These are phyloP conservation scores for Tanypteryx hageni DNA, from an alignment of 2,888 invertebrate genomes.

Conservation along the genomic window DNA sequence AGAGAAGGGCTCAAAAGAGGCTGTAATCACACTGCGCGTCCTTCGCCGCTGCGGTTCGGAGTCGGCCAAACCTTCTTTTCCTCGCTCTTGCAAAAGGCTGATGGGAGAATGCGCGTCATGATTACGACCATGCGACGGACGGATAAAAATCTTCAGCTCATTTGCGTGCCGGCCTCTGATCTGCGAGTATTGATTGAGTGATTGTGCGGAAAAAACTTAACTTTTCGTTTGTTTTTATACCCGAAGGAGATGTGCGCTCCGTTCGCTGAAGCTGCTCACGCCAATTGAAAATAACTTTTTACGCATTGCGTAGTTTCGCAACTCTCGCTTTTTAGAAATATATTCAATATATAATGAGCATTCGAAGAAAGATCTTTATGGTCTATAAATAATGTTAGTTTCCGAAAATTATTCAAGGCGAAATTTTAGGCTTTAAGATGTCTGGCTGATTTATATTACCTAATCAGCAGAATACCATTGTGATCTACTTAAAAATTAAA, in stretches of 20 bases:
- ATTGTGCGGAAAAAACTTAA: neutral
- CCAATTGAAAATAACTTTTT: neutral
- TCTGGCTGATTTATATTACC: too few relatives aligned
- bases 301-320: neutral
- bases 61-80: neutral
- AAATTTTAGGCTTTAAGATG: too few relatives aligned
- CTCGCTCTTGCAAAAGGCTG: neutral
- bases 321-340: too few relatives aligned
- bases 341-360: too few relatives aligned
- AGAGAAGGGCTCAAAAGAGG: neutral
- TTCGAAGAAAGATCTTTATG: too few relatives aligned
- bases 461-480: too few relatives aligned
- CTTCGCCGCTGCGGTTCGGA: neutral
- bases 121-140: neutral
- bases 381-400: too few relatives aligned
- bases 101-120: neutral
- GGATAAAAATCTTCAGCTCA: neutral
- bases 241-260: neutral
- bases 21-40: neutral
- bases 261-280: neutral
- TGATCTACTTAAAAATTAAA: too few relatives aligned
- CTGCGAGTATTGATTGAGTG: neutral
- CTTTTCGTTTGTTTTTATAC: neutral
- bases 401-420: too few relatives aligned
- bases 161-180: slow-evolving; percentile 26